Evolutionary conservation across 37 sponge, comb jelly and placozoan species (phyloP), one percentile per base, ranked within the genome.

Genomic region (Chondrosia reniformis): DNA sequence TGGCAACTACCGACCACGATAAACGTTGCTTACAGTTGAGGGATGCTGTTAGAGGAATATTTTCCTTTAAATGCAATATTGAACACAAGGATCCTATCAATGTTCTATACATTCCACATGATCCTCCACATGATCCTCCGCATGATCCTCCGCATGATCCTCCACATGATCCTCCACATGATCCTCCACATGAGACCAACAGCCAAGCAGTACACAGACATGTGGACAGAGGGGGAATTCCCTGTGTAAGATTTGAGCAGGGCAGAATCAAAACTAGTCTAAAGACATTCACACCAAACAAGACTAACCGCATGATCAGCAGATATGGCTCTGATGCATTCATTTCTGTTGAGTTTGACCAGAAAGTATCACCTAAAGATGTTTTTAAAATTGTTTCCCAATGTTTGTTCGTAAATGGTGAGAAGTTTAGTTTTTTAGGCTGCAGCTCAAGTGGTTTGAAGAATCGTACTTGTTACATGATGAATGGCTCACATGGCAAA

Each of bases 381-480:
- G 77, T 81, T 3, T 15, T 38, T n/a, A 40, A 39, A 5, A 33
- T 86, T 10, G 77, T 88, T 28, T 6, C 30, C 10, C 19, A 66
- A 38, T 84, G 84, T 2, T 27, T 88, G 38, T 36, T 12, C 34
- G 57, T 88, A 3, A 84, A 83, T 64, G 89, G 89, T 15, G 72
- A 61, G 32, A 77, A 80, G 76, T 83, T 71, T 49, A 55, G 67
- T 33, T 88, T 88, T 58, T 58, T 88, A 43, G 91, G 91, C 25
- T 86, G 91, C 38, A 90, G 86, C 58, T 79, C 86, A 27, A 79
- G 91, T 80, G 91, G 91, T 2, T 24, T 90, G 34, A 90, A 80
- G 49, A 44, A 65, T 0, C 79, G 91, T 0, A 83, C 74, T 22
- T 90, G 91, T 58, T 90, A 85, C 72, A 45, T 90, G 72, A 71